These are phyloP conservation scores for Hypsibius dujardini DNA, from an alignment of 1,140 invertebrate species.

Conservation along the genomic window DNA sequence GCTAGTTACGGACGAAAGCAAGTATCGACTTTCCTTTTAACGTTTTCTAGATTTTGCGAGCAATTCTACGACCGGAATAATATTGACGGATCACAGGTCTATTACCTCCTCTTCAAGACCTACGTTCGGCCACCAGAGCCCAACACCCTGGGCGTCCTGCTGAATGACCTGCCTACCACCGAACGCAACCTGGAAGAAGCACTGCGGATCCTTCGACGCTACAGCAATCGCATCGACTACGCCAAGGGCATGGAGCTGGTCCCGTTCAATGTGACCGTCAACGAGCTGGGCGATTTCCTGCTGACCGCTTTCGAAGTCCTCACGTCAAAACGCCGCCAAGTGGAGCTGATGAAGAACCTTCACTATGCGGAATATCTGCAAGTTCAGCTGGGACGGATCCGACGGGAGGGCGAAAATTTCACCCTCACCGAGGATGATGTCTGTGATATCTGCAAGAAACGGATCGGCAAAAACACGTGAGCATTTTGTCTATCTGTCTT, in stretches of 20 bases:
- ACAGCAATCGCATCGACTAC: constrained; percentile 21
- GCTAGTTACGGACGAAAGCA: background rate
- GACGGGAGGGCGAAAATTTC: constrained; percentile 58
- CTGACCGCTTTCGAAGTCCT: constrained; percentile 54
- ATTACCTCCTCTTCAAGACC: constrained; percentile 40
- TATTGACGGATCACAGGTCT: constrained; percentile 34
- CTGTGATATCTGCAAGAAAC: constrained; percentile 74
- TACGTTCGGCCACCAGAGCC: constrained; percentile 39
- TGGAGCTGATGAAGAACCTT: constrained; percentile 59
- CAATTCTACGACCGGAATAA: constrained; percentile 15
- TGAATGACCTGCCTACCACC: constrained; percentile 34
- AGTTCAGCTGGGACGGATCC: constrained; percentile 56
- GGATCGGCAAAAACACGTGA: constrained; percentile 69
- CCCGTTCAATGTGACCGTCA: constrained; percentile 53
- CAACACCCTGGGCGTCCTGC: constrained; percentile 32
- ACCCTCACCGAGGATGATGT: constrained; percentile 65
- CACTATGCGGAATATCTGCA: constrained; percentile 62
- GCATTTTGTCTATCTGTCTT: constrained; percentile 22
- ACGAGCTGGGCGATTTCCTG: constrained; percentile 53
- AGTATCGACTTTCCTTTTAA: constrained; percentile 20
- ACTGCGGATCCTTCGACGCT: constrained; percentile 45
- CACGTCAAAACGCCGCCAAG: constrained; percentile 47
- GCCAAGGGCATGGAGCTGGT: constrained; percentile 48
- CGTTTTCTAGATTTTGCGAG: constrained; percentile 13
- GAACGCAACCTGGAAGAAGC: constrained; percentile 55